A percentile compares a stretch with the other conserved stretches of the same genome.
These are phyloP conservation scores for Hypsibius dujardini DNA, from an alignment of 1,140 invertebrate genomes.

Conservation along the genomic window DNA sequence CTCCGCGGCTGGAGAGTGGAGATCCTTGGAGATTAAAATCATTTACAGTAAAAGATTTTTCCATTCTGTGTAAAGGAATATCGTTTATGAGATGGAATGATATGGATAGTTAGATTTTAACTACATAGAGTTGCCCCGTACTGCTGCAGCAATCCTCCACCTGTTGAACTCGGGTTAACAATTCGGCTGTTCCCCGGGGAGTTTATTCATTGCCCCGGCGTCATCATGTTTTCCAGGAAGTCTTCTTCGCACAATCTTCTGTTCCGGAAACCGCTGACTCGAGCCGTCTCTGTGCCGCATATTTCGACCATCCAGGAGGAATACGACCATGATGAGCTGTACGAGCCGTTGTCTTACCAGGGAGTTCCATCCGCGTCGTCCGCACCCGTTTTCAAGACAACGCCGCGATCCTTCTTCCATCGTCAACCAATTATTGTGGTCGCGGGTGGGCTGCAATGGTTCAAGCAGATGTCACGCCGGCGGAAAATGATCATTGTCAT, in stretches of 20 bases:
- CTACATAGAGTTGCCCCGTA: too few relatives aligned
- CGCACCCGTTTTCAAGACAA: not conserved
- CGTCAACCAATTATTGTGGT: not conserved
- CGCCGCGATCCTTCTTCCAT: not conserved
- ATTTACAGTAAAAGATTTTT: too few relatives aligned
- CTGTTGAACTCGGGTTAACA: not conserved
- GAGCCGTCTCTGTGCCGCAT: not conserved
- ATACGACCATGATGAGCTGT: not conserved
- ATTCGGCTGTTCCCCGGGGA: not conserved
- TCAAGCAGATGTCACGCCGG: not conserved
- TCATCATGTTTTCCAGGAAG: constrained; percentile 11
- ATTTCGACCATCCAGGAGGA: not conserved
- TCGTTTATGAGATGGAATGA: too few relatives aligned
- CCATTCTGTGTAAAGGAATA: too few relatives aligned
- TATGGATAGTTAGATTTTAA: too few relatives aligned
- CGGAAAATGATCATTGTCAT: not conserved
- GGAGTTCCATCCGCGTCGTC: not conserved
- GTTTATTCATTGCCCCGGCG: not conserved
- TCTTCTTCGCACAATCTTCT: constrained; percentile 9
- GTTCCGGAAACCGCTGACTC: not conserved
- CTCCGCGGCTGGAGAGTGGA: too few relatives aligned
- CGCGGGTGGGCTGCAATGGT: constrained; percentile 4
- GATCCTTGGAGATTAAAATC: too few relatives aligned
- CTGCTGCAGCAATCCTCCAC: too few relatives aligned
- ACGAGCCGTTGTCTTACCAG: not conserved